Evolutionary conservation across 1,140 invertebrate species (phyloP).

Genomic region (Drosophila saltans): DNA sequence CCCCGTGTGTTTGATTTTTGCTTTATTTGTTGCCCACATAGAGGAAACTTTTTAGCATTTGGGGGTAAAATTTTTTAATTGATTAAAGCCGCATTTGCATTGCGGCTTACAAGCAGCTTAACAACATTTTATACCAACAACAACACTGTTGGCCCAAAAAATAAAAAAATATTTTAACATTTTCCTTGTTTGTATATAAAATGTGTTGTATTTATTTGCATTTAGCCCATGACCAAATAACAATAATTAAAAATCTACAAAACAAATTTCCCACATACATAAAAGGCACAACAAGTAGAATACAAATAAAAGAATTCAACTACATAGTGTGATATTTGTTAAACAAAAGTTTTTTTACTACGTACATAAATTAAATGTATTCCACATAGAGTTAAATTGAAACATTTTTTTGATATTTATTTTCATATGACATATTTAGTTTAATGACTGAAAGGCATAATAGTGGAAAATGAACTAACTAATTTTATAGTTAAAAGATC

Average conservation of each 20-base stretch:
- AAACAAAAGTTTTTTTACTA: neutral
- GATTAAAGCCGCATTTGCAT: slow-evolving; percentile 80
- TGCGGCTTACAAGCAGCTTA: slow-evolving; percentile 78
- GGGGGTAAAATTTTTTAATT: slow-evolving; percentile 70
- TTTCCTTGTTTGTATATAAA: slow-evolving; percentile 44
- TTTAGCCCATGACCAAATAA: slow-evolving; percentile 37
- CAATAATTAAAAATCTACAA: slow-evolving; percentile 58
- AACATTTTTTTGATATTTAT: too few relatives aligned
- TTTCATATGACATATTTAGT: too few relatives aligned
- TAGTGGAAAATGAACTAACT: too few relatives aligned
- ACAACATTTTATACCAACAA: slow-evolving; percentile 32
- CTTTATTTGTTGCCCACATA: slow-evolving; percentile 56
- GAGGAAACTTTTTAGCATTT: slow-evolving; percentile 58
- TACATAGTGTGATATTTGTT: neutral
- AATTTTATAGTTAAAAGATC: too few relatives aligned
- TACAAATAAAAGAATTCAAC: slow-evolving; percentile 9
- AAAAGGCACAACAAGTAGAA: neutral
- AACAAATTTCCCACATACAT: slow-evolving; percentile 5
- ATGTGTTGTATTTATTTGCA: slow-evolving; percentile 35
- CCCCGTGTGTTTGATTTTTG: slow-evolving; percentile 59
- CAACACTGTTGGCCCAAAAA: neutral
- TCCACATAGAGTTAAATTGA: too few relatives aligned
- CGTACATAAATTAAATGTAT: too few relatives aligned
- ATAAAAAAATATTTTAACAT: slow-evolving; percentile 1
- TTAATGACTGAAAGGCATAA: too few relatives aligned